Base-by-base conservation (phyloP, 1,140 invertebrate genomes). In the Coptotermes formosanus region DNA sequence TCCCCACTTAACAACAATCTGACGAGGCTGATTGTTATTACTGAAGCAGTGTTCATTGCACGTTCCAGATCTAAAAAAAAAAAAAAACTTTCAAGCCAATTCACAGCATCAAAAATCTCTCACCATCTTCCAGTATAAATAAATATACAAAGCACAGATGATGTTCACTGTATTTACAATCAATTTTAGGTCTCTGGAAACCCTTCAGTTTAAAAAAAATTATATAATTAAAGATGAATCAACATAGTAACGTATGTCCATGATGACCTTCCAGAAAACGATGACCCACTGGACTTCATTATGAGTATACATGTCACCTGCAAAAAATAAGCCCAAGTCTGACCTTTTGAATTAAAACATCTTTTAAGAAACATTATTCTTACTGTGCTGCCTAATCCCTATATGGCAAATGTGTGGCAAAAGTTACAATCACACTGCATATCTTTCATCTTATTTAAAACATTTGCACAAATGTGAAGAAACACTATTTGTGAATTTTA, bases 41-140 rank as follows among this genome's bases (percentile, higher is more conserved):
- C 0, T 14, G n/a, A 75, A 75, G n/a, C 64, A 75, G 64, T 75
- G n/a, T 75, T 75, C 30, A 75, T 75, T 75, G 64, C 64, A 30
- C 30, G 14, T n/a, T 75, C 64, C n/a, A 30, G 64, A 75, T 11
- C n/a, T 75, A 38, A 38, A 38, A 38, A 4, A 38, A 38, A 38
- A 38, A 38, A 38, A 38, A 38, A 38, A 30, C 25, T 75, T 75
- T 30, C 64, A 75, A 75, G 25, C 64, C 64, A 75, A n/a, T 84
- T 52, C 83, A 52, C 59, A 48, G 52, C 45, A 84, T 25, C 14
- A 21, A 84, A 48, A 25, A 52, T 84, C 44, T 84, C 83, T 59
- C 83, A 75, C 83, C 83, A 84, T 84, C 83, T 84, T 84, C 83
- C 83, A 84, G n/a, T 84, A 83, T 30, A 84, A 84, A 84, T 84